These are phyloP conservation scores for Hylaeus volcanicus DNA, from an alignment of 1,140 invertebrate genomes.

Conservation along the genomic window DNA sequence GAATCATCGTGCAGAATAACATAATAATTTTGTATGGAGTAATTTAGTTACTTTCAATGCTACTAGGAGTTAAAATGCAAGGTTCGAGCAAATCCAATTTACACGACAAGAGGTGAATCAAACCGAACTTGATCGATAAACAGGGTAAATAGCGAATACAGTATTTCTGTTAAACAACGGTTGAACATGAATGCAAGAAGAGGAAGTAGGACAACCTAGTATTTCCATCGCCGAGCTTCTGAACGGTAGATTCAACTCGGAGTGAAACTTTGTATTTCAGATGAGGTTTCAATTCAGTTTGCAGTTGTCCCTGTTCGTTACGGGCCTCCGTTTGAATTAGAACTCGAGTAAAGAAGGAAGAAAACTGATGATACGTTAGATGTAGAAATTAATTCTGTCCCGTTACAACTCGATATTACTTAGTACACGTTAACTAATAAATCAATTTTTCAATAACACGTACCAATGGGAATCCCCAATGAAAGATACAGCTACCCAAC, in stretches of 20 bases:
- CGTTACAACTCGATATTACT: too few relatives aligned
- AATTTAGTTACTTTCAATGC: too few relatives aligned
- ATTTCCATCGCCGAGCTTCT: neutral
- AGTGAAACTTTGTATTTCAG: constrained; percentile 21
- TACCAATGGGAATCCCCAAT: too few relatives aligned
- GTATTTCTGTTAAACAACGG: constrained; percentile 44
- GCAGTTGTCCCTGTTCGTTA: neutral
- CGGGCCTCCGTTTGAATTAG: neutral
- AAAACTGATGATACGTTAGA: too few relatives aligned
- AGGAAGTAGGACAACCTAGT: constrained; percentile 38
- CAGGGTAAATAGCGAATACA: constrained; percentile 40
- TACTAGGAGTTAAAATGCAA: constrained; percentile 17
- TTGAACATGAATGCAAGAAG: neutral
- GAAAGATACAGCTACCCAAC: neutral
- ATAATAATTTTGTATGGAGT: too few relatives aligned
- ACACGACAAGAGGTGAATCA: constrained; percentile 27
- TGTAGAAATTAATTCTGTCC: too few relatives aligned
- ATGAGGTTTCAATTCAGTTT: constrained; percentile 35
- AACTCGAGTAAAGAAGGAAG: too few relatives aligned
- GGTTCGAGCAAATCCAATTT: constrained; percentile 14
- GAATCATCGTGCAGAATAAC: too few relatives aligned
- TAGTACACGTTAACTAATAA: too few relatives aligned
- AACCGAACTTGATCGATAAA: neutral
- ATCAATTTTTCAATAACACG: too few relatives aligned
- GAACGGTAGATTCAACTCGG: constrained; percentile 13